Percentiles rank a stretch among this genome's conserved stretches.
These are phyloP conservation scores for Antheraea assamensis DNA, from an alignment of 2,888 invertebrate species.

Conservation along the genomic window DNA sequence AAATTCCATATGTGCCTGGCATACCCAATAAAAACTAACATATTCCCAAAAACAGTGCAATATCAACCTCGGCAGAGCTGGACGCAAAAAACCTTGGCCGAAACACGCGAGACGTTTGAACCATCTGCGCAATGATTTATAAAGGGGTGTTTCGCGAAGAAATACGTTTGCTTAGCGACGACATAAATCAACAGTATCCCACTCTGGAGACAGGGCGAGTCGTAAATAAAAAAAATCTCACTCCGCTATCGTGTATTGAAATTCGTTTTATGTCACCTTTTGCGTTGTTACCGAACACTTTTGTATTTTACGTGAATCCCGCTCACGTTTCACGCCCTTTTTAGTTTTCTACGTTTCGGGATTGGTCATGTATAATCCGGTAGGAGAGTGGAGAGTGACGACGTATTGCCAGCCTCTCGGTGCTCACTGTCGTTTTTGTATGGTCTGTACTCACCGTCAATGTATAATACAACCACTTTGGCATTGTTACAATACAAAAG, in stretches of 20 bases:
- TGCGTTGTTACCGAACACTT: neutral
- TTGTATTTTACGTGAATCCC: neutral
- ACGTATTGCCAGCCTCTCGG: no score
- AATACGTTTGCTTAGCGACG: slow-evolving; percentile 34
- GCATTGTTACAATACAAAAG: no score
- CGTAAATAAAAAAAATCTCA: slow-evolving; percentile 41
- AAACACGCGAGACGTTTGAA: slow-evolving; percentile 30
- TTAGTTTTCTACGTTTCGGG: no score
- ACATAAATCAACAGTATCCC: slow-evolving; percentile 27
- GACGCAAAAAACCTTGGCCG: slow-evolving; percentile 17
- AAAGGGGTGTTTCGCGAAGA: slow-evolving; percentile 32
- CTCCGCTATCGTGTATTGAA: slow-evolving; percentile 23
- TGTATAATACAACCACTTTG: no score
- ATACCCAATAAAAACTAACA: neutral
- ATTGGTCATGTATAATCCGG: no score
- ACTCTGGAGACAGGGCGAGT: slow-evolving; percentile 27
- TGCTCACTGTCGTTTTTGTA: no score
- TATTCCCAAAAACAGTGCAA: slow-evolving; percentile 12
- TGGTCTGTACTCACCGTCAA: no score
- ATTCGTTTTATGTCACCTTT: slow-evolving; percentile 9
- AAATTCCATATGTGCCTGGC: neutral
- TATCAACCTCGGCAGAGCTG: slow-evolving; percentile 5
- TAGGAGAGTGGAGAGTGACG: no score
- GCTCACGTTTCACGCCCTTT: no score
- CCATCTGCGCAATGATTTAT: slow-evolving; percentile 41